phyloP scores from a whole-genome alignment of 2,888 invertebrate genomes.

The Sinopyrophorus schimmeli region DNA sequence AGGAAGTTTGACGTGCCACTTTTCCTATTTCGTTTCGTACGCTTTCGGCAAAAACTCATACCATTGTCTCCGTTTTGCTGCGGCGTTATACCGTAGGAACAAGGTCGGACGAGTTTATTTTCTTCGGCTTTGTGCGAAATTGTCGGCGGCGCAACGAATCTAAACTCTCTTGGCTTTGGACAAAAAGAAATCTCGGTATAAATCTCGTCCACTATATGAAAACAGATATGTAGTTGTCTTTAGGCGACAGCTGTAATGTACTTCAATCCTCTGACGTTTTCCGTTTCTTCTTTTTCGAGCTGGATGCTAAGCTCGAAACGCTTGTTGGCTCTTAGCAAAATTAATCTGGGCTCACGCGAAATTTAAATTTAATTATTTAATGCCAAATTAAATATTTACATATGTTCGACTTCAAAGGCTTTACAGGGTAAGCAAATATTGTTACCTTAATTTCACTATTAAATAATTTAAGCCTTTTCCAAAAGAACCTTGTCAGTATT shows the following conservation, averaged over 20 bases:
- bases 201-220: conserved; percentile 25
- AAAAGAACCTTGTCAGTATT: no score
- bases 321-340: no score
- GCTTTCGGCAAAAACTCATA: conserved; percentile 25
- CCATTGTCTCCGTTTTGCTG: conserved; percentile 26
- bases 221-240: conserved; percentile 26
- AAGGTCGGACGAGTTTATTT: conserved; percentile 20
- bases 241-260: conserved; percentile 14
- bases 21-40: conserved; percentile 9
- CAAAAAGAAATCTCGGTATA: conserved; percentile 23
- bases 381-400: no score
- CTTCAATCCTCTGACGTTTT: no score
- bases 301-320: no score
- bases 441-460: no score
- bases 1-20: conserved; percentile 26
- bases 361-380: no score
- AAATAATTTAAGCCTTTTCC: no score
- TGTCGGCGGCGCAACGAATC: conserved; percentile 27
- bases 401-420: no score
- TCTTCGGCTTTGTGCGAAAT: conserved; percentile 26
- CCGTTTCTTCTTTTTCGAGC: no score
- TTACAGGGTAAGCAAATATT: no score
- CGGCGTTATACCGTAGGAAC: conserved; percentile 16
- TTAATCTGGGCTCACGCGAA: no score
- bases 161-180: conserved; percentile 18